These are phyloP conservation scores for Gandaritis pyraliata DNA, from an alignment of 2,888 invertebrate species.

Conservation along the genomic window DNA sequence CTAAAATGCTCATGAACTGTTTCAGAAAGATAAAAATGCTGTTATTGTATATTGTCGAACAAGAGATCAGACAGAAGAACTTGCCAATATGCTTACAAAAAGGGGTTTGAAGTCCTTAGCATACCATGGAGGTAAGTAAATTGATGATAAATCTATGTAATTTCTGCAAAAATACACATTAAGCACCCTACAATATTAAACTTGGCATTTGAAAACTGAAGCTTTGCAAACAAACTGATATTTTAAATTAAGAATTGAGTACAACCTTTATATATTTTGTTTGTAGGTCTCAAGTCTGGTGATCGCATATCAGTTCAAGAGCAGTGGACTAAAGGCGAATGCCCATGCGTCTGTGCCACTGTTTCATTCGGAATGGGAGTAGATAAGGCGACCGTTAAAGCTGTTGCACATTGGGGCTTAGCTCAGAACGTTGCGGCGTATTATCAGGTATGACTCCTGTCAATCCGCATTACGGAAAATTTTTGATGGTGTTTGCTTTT, in stretches of 20 bases:
- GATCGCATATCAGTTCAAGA: slow-evolving; percentile 93
- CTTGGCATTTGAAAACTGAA: no score
- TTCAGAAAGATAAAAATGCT: slow-evolving; percentile 85
- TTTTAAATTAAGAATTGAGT: no score
- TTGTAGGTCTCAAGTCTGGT: slow-evolving; percentile 86
- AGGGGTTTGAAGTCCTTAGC: slow-evolving; percentile 91
- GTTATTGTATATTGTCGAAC: slow-evolving; percentile 98
- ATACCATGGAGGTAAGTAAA: slow-evolving; percentile 92
- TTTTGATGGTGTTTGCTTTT: no score
- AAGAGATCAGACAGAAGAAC: slow-evolving; percentile 93
- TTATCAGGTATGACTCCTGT: slow-evolving; percentile 85
- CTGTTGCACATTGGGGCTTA: slow-evolving; percentile 98
- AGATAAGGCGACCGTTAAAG: slow-evolving; percentile 97
- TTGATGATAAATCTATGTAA: no score
- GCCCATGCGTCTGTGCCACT: slow-evolving; percentile 97
- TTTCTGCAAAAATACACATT: no score
- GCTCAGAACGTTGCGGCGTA: slow-evolving; percentile 98
- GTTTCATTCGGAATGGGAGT: slow-evolving; percentile 99
- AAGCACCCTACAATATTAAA: no score
- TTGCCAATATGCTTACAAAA: slow-evolving; percentile 90
- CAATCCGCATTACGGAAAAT: no score
- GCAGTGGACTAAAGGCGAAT: slow-evolving; percentile 95
- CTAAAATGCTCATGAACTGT: slow-evolving; percentile 30
- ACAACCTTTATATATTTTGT: neutral
- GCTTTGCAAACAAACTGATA: no score